These are phyloP conservation scores for Gavialis gangeticus DNA, from an alignment of 2,113 vertebrate genomes.

Conservation along the genomic window DNA sequence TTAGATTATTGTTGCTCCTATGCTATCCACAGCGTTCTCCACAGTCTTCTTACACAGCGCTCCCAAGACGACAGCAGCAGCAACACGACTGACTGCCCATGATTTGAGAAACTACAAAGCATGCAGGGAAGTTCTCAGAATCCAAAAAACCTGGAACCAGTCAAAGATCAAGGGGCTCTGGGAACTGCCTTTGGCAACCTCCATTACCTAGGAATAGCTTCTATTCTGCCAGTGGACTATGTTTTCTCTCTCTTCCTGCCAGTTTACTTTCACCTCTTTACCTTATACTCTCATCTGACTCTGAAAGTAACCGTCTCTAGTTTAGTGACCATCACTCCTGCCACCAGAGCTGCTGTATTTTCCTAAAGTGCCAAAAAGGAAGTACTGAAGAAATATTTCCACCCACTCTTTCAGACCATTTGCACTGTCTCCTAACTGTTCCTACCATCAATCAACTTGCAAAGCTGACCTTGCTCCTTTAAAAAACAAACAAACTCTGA, in stretches of 20 bases:
- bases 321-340: background rate
- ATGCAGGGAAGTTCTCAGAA: background rate
- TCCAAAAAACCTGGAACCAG: background rate
- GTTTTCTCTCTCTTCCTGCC: background rate
- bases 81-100: rapidly evolving
- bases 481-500: background rate
- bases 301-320: background rate
- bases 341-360: background rate
- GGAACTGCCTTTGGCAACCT: background rate
- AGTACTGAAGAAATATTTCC: background rate
- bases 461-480: background rate
- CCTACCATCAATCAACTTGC: background rate
- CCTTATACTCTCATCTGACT: background rate
- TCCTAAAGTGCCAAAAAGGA: background rate
- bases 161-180: background rate
- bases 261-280: background rate
- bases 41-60: rapidly evolving
- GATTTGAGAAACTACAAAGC: background rate
- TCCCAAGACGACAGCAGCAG: background rate
- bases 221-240: background rate
- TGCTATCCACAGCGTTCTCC: background rate
- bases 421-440: background rate
- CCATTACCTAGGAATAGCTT: background rate
- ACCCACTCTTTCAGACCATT: background rate
- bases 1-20: rapidly evolving